Evolutionary conservation across 2,797 vertebrate genomes (phyloP).

Genomic region (Nasua narica): DNA sequence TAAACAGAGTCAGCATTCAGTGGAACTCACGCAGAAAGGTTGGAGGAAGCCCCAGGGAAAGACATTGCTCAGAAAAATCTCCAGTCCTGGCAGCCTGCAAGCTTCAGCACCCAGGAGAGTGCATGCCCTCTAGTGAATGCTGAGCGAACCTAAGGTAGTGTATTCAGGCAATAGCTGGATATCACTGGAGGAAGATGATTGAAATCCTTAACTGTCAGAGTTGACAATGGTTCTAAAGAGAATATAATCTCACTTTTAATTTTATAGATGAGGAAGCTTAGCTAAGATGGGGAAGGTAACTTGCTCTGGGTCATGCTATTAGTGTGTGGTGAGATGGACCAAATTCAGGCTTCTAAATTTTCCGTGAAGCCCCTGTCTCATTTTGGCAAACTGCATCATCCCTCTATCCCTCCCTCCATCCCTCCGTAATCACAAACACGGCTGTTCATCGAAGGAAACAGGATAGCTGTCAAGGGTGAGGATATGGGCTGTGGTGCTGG

Average conservation of each 20-base stretch:
- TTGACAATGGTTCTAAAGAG: background rate
- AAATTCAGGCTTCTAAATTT: background rate
- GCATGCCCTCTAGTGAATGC: background rate
- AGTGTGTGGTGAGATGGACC: background rate
- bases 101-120: background rate
- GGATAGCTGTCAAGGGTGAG: background rate
- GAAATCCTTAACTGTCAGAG: background rate
- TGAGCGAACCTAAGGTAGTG: background rate
- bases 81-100: background rate
- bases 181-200: background rate
- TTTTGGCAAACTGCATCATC: background rate
- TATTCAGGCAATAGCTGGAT: background rate
- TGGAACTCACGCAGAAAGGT: background rate
- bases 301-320: background rate
- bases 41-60: background rate
- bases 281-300: background rate
- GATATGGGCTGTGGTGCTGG: background rate
- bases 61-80: background rate
- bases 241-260: background rate
- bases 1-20: background rate
- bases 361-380: background rate
- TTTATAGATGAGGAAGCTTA: background rate
- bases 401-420: background rate
- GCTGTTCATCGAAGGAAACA: background rate
- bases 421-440: fast-evolving